Evolutionary conservation across 2,797 vertebrate species (phyloP).

Genomic region (Euthynnus affinis): DNA sequence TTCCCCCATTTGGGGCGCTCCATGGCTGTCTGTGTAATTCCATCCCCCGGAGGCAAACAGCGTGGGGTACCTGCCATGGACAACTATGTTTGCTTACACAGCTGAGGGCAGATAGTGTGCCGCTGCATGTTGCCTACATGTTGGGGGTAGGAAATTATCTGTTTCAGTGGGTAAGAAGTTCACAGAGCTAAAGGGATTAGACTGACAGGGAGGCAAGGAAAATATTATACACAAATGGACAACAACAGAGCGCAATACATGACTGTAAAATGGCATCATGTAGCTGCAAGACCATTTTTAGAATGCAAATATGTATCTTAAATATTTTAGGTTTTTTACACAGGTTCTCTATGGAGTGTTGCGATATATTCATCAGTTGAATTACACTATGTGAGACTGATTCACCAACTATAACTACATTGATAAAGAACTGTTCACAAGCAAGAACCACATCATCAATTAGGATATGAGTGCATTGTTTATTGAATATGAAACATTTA

Average conservation of each 20-base stretch:
- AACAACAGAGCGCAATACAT: not conserved
- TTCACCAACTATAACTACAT: not conserved
- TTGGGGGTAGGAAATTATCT: constrained; percentile 55
- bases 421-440: not conserved
- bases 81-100: constrained; percentile 35
- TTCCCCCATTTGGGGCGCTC: constrained; percentile 41
- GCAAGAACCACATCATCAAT: too few species aligned
- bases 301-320: not conserved
- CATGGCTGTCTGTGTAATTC: constrained; percentile 70
- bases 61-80: constrained; percentile 52
- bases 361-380: not conserved
- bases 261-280: constrained; percentile 8
- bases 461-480: not conserved
- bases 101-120: constrained; percentile 41
- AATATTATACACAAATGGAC: constrained; percentile 21
- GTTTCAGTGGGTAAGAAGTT: constrained; percentile 60
- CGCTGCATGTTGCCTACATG: constrained; percentile 48
- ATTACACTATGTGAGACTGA: not conserved
- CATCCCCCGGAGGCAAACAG: constrained; percentile 53
- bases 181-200: constrained; percentile 64
- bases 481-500: not conserved
- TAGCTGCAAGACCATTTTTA: not conserved
- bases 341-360: not conserved
- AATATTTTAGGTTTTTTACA: not conserved
- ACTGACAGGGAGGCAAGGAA: constrained; percentile 14